phyloP scores from a whole-genome alignment of 2,888 invertebrate genomes.

The Lasioglossum lativentre region DNA sequence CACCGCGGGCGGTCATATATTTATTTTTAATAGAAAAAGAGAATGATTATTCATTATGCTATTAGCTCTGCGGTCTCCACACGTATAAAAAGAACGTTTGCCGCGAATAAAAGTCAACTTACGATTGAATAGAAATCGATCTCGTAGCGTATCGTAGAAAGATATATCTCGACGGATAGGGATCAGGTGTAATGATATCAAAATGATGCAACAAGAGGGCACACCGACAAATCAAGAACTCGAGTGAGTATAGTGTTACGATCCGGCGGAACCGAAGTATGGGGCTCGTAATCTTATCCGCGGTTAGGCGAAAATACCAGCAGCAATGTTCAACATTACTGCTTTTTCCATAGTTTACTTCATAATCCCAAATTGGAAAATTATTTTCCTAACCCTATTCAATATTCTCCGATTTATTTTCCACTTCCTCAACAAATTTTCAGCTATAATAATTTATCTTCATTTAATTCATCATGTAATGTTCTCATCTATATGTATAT shows the following conservation, averaged over 20 bases:
- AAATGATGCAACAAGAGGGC: conserved; percentile 29
- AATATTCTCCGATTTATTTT: not conserved
- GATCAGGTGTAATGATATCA: conserved; percentile 1
- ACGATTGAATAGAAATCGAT: not conserved
- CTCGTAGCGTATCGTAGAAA: not conserved
- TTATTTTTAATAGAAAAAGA: not conserved
- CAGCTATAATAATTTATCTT: not conserved
- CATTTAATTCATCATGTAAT: not conserved
- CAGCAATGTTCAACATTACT: not conserved
- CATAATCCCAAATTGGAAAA: not conserved
- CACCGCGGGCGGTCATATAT: not conserved
- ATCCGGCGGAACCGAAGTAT: conserved; percentile 10
- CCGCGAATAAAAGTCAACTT: not conserved
- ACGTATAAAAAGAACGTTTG: not conserved
- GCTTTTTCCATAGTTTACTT: not conserved
- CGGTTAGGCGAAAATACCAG: not conserved
- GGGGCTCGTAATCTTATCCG: not conserved
- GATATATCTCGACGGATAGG: conserved; percentile 23
- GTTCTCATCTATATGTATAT: too few relatives aligned
- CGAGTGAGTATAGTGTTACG: conserved; percentile 44
- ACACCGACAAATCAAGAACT: conserved; percentile 3
- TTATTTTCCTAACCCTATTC: not conserved
- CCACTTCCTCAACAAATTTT: not conserved
- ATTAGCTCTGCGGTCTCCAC: not conserved
- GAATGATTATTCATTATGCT: not conserved